These are phyloP conservation scores for Bombus fervidus DNA, from an alignment of 1,140 invertebrate species.

Conservation along the genomic window DNA sequence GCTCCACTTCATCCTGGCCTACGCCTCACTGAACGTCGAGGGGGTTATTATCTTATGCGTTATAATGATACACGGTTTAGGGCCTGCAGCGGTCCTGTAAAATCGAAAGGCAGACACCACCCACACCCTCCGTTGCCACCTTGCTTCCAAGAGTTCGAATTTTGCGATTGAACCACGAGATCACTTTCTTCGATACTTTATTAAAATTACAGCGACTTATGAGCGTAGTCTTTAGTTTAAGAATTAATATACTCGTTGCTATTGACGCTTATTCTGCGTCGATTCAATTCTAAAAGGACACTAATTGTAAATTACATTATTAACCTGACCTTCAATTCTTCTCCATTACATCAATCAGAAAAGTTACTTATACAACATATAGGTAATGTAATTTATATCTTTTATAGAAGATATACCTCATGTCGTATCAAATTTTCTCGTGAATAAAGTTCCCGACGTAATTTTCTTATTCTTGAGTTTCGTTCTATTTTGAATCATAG, in stretches of 20 bases:
- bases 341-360: too few species aligned
- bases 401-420: too few species aligned
- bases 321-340: not conserved
- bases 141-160: not conserved
- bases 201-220: not conserved
- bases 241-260: not conserved
- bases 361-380: not conserved
- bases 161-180: not conserved
- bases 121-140: not conserved
- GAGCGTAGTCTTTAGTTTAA: not conserved
- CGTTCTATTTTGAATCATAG: too few species aligned
- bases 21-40: constrained; percentile 74
- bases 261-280: too few species aligned
- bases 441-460: too few species aligned
- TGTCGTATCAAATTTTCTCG: too few species aligned
- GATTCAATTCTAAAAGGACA: too few species aligned
- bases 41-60: constrained; percentile 77
- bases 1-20: constrained; percentile 68
- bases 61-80: constrained; percentile 73
- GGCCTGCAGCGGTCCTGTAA: constrained; percentile 65
- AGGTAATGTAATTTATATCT: too few species aligned
- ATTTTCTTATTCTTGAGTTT: too few species aligned
- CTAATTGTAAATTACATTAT: not conserved
- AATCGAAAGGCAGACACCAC: constrained; percentile 65
- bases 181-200: not conserved